Evolutionary conservation across 2,888 invertebrate species (phyloP), one percentile per base, ranked within the genome.

Genomic region (Masnerella sp.): DNA sequence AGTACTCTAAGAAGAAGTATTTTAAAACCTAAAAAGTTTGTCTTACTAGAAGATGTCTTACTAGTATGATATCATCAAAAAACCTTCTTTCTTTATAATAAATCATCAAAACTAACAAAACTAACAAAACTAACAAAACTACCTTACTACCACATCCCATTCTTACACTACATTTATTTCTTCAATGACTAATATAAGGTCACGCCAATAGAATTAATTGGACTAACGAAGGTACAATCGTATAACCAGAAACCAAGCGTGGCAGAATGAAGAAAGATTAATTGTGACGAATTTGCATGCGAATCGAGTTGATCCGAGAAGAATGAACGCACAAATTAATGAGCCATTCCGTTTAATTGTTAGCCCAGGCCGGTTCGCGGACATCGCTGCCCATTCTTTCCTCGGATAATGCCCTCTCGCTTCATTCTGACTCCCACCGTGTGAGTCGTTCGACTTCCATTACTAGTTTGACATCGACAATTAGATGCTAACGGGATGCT

Each of bases 221-320:
- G 25, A 17, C 30, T 62, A 62, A 62, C 43, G 51, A 62, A 62
- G 40, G 34, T 17, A 52, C 42, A 62, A 62, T 51, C 51, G 25
- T 25, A 17, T 22, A 22, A 52, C 34, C 43, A 14, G 25, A 52
- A 52, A 25, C 30, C 49, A 42, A 11, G 61, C 32, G 45, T 62
- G 40, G 45, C 49, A 51, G 61, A 62, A 43, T 47, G 40, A 67
- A 49, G 67, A 49, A 56, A 36, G 68, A 62, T 40, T 34, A 54
- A 45, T 65, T 54, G 45, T 54, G 54, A 38, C 64, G 49, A 70
- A 70, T 70, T 70, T 62, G 52, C 70, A 70, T 70, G 70, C 70
- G 70, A 64, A 56, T 56, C 62, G 54, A 49, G 62, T 42, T 52
- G 62, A 17, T 15, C 43, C 38, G 42, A 17, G 49, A 70, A 70